These are phyloP conservation scores for Semicossyphus pulcher DNA, from an alignment of 2,113 vertebrate species.

Conservation along the genomic window DNA sequence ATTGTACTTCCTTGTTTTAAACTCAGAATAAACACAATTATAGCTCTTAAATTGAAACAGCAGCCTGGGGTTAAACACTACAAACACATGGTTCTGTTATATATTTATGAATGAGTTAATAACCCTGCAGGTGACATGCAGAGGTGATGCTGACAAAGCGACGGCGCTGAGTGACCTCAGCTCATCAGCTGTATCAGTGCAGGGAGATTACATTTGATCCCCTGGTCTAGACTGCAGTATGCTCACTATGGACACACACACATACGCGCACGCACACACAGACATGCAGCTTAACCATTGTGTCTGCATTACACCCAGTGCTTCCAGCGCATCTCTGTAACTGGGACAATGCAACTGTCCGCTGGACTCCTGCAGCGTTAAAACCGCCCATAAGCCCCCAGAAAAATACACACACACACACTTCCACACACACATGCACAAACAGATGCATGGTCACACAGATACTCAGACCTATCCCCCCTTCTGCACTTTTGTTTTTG, in stretches of 20 bases:
- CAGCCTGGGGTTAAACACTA: neutral
- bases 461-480: conserved; percentile 26
- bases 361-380: conserved; percentile 54
- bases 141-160: neutral
- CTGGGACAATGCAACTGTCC: conserved; percentile 68
- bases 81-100: neutral
- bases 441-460: conserved; percentile 42
- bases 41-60: no score
- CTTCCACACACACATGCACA: conserved; percentile 15
- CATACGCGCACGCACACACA: conserved; percentile 36
- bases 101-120: neutral
- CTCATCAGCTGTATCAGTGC: conserved; percentile 73
- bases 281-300: conserved; percentile 56
- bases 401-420: neutral
- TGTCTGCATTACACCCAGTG: conserved; percentile 62
- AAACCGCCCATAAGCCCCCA: conserved; percentile 48
- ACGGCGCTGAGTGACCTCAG: conserved; percentile 49
- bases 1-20: neutral
- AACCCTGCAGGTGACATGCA: neutral
- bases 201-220: conserved; percentile 74
- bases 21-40: neutral
- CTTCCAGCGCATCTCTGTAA: conserved; percentile 64
- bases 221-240: conserved; percentile 58
- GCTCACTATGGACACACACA: conserved; percentile 54
- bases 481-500: conserved; percentile 69